phyloP scores from a whole-genome alignment of 2,113 vertebrate species.

The Saccopteryx bilineata region DNA sequence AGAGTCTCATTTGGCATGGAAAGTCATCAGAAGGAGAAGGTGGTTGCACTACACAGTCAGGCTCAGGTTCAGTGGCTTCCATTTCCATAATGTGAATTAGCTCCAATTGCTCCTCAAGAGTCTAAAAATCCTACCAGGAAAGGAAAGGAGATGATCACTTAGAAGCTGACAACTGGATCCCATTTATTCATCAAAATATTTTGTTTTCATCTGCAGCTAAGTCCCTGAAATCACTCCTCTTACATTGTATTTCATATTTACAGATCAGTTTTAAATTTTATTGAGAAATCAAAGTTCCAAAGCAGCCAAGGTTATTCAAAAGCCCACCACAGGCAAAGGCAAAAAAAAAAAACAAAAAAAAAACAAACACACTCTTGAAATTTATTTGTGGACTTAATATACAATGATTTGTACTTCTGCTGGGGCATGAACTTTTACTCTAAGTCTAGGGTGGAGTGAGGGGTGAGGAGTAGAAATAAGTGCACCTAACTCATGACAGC shows the following conservation, averaged over 20 bases:
- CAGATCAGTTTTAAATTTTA: slow-evolving; percentile 52
- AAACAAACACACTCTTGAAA: not conserved
- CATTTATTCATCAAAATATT: slow-evolving; percentile 73
- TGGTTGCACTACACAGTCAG: slow-evolving; percentile 85
- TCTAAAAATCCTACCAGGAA: slow-evolving; percentile 81
- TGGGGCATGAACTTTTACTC: slow-evolving; percentile 44
- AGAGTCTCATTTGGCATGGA: slow-evolving; percentile 89
- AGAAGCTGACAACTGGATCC: slow-evolving; percentile 47
- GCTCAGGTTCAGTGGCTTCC: slow-evolving; percentile 87
- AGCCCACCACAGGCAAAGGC: not conserved
- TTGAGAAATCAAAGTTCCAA: slow-evolving; percentile 39
- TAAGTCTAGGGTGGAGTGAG: not conserved
- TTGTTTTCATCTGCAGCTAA: slow-evolving; percentile 47
- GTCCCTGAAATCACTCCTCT: slow-evolving; percentile 16
- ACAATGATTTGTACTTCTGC: slow-evolving; percentile 43
- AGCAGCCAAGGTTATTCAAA: slow-evolving; percentile 27
- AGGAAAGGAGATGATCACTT: slow-evolving; percentile 80
- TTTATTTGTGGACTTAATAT: slow-evolving; percentile 8
- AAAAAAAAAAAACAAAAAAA: not conserved
- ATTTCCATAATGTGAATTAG: slow-evolving; percentile 83
- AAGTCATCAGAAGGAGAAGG: slow-evolving; percentile 90
- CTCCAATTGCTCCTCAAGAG: slow-evolving; percentile 75
- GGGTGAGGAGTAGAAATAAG: not conserved
- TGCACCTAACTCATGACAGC: slow-evolving; percentile 4
- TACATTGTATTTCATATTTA: slow-evolving; percentile 1